These are phyloP conservation scores for Columbina picui DNA, from an alignment of 2,113 vertebrate genomes.

Conservation along the genomic window DNA sequence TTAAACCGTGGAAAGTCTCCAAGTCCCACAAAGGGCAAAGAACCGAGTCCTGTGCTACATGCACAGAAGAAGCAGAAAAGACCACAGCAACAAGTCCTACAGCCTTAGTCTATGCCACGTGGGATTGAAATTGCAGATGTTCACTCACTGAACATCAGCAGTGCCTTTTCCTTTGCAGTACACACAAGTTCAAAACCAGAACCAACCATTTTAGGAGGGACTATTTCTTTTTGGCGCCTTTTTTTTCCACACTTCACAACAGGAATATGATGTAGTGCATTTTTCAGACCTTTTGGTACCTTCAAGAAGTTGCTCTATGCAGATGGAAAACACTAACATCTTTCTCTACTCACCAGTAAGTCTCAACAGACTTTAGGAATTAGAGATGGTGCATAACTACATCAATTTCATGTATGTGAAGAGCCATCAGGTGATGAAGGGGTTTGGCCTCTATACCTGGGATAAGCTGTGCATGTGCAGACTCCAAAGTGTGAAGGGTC, in stretches of 20 bases:
- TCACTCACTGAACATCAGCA: constrained; percentile 25
- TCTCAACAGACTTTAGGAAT: neutral
- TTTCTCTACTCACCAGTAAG: neutral
- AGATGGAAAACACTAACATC: neutral
- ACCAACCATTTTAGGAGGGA: neutral
- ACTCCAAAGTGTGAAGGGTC: neutral
- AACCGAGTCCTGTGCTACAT: neutral
- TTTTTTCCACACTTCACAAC: neutral
- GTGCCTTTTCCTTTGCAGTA: neutral
- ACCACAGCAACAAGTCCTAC: neutral
- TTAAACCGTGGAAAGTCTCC: constrained; percentile 60
- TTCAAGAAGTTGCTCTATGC: neutral
- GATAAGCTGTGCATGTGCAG: neutral
- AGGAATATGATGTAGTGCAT: neutral
- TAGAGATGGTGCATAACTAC: neutral
- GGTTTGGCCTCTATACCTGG: neutral
- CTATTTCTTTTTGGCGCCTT: neutral
- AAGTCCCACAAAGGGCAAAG: constrained; percentile 45
- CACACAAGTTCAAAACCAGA: neutral
- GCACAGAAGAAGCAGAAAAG: neutral
- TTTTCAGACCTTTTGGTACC: neutral
- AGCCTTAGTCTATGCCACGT: neutral
- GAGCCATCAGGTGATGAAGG: neutral
- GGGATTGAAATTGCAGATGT: constrained; percentile 38
- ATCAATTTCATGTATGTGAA: neutral